These are phyloP conservation scores for Hypotaenidia okinawae DNA, from an alignment of 2,797 vertebrate genomes.

Conservation along the genomic window DNA sequence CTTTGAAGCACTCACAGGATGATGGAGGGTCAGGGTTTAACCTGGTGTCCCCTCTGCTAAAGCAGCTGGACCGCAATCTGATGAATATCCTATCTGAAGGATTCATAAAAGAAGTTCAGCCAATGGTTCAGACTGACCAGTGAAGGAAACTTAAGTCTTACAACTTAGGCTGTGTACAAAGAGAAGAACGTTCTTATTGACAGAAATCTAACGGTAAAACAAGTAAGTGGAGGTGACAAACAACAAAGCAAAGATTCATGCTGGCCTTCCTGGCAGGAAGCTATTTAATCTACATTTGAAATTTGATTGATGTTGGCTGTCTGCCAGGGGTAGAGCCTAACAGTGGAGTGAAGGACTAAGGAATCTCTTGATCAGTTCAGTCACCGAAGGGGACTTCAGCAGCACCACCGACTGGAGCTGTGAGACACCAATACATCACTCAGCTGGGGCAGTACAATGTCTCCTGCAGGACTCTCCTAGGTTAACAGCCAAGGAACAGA, in stretches of 20 bases:
- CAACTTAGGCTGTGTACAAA: not conserved
- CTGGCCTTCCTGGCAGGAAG: not conserved
- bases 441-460: not conserved
- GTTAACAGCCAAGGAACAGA: not conserved
- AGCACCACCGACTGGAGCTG: not conserved
- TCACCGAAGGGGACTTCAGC: not conserved
- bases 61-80: not conserved
- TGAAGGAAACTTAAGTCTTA: not conserved
- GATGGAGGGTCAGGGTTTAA: not conserved
- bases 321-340: not conserved
- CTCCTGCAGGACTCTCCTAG: not conserved
- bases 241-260: not conserved
- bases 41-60: not conserved
- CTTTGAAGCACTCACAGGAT: not conserved
- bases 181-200: not conserved
- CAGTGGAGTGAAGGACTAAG: not conserved
- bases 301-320: not conserved
- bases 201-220: not conserved
- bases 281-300: not conserved
- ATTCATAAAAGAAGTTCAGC: not conserved
- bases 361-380: not conserved
- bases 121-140: not conserved
- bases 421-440: not conserved
- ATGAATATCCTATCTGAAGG: not conserved
- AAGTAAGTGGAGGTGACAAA: not conserved